Evolutionary conservation across 2,797 vertebrate genomes (phyloP).

Genomic region (Iguana delicatissima): DNA sequence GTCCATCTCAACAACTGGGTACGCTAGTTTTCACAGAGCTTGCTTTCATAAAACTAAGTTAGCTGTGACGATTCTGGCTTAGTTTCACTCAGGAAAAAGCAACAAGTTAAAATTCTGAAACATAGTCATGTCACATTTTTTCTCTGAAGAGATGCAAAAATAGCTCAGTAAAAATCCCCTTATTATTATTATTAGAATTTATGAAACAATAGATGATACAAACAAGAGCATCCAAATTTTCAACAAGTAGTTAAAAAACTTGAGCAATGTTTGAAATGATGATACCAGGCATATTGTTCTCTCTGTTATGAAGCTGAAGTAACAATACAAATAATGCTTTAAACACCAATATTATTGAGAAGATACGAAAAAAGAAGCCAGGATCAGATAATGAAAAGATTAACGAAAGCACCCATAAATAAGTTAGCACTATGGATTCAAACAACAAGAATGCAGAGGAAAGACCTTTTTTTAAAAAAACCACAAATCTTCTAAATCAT

Average conservation of each 20-base stretch:
- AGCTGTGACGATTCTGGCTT: not conserved
- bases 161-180: not conserved
- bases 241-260: not conserved
- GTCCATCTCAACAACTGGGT: not conserved
- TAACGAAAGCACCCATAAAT: constrained; percentile 8
- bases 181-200: not conserved
- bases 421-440: not conserved
- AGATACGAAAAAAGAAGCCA: not conserved
- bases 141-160: not conserved
- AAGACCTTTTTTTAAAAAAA: not conserved
- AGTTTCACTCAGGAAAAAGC: not conserved
- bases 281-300: not conserved
- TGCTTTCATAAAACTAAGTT: not conserved
- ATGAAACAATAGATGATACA: not conserved
- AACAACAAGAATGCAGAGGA: not conserved
- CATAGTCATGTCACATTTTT: not conserved
- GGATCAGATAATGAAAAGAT: not conserved
- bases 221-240: not conserved
- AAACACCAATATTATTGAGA: not conserved
- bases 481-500: not conserved
- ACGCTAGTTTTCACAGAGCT: not conserved
- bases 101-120: not conserved
- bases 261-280: not conserved
- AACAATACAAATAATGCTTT: not conserved
- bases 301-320: not conserved